Conservation (phyloP, 2,113 vertebrate genomes). For the Okapia johnstoni region DNA sequence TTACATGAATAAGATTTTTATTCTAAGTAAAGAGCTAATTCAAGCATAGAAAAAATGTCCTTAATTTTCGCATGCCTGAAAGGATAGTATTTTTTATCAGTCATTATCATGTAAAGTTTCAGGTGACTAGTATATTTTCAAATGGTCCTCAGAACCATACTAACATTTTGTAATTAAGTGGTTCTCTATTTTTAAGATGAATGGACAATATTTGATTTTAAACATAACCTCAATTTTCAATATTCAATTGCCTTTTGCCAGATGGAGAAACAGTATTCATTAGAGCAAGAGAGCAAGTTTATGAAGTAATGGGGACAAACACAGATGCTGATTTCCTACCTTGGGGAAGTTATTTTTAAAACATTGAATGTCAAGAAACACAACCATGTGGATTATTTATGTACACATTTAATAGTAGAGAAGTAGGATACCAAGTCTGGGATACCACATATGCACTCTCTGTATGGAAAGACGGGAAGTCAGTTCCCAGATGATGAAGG, state of each 20-base stretch:
- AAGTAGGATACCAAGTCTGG: not conserved
- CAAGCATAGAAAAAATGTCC: not conserved
- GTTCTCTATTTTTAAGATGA: not conserved
- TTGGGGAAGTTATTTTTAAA: not conserved
- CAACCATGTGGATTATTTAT: not conserved
- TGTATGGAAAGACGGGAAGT: not conserved
- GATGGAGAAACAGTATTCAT: not conserved
- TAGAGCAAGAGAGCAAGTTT: not conserved
- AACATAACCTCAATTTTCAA: not conserved
- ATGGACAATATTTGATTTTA: not conserved
- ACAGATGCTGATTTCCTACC: not conserved
- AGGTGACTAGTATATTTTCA: not conserved
- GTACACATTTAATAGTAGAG: not conserved
- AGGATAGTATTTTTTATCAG: not conserved
- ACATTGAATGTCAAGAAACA: not conserved
- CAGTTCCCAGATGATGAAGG: not conserved
- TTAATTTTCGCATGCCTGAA: not conserved
- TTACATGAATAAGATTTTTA: conserved; percentile 10
- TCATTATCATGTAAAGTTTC: not conserved
- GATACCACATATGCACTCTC: not conserved
- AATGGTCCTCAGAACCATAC: not conserved
- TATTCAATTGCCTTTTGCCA: not conserved
- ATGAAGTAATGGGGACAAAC: not conserved
- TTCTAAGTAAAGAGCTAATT: not conserved
- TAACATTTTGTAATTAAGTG: not conserved